Evolutionary conservation across 2,797 vertebrate species (phyloP).

Genomic region (Buceros bicornis): DNA sequence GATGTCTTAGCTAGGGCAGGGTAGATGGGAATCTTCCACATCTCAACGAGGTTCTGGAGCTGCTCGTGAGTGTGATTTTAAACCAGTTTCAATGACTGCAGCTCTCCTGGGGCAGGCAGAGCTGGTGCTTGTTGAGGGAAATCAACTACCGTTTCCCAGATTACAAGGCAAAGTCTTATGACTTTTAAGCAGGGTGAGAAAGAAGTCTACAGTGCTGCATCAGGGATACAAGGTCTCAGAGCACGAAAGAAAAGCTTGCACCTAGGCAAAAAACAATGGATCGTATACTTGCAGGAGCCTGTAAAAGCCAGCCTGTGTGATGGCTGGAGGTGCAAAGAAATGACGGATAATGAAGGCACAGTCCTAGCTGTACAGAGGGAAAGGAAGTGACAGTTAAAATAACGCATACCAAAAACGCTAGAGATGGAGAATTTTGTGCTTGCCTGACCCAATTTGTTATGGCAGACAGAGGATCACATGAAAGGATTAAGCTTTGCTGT

Average conservation of each 20-base stretch:
- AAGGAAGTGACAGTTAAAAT: conserved; percentile 61
- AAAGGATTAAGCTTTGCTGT: conserved; percentile 67
- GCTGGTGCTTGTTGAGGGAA: neutral
- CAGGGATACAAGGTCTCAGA: neutral
- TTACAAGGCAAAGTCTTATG: neutral
- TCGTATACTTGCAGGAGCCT: neutral
- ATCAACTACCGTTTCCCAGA: neutral
- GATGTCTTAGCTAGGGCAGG: neutral
- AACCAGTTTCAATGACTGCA: neutral
- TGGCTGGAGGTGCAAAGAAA: conserved; percentile 22
- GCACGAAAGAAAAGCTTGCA: neutral
- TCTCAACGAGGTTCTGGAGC: neutral
- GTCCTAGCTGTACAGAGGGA: conserved; percentile 2
- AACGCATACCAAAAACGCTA: conserved; percentile 32
- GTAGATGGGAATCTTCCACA: neutral
- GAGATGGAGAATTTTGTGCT: conserved; percentile 67
- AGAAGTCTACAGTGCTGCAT: neutral
- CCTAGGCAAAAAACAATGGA: neutral
- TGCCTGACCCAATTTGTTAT: conserved; percentile 63
- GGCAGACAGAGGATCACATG: conserved; percentile 66
- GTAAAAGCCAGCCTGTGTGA: neutral
- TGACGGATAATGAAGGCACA: conserved; percentile 34
- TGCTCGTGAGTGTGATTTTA: conserved; percentile 31
- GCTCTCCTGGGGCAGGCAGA: neutral
- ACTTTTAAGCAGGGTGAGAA: conserved; percentile 4